Base-by-base conservation (phyloP, 2,113 vertebrate species). In the Prionailurus bengalensis region DNA sequence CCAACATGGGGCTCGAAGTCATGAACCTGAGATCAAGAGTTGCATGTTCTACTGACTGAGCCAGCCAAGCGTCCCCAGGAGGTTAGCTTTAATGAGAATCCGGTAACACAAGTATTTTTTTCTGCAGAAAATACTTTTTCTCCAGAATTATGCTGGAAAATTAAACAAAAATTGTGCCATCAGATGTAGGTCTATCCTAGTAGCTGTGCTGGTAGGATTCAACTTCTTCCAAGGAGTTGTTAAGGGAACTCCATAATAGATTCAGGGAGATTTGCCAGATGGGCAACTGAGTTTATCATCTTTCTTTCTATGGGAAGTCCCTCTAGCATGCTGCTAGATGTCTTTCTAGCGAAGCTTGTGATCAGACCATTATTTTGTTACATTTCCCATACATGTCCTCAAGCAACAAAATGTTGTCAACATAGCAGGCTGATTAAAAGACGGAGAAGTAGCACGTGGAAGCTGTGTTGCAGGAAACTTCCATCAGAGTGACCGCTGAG, bases 341-440 rank as follows among this genome's bases (percentile, higher is more conserved):
- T 95, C 39, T 73, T 91, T 65, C 39, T 82, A 85, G 45, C n/a
- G 93, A 95, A 95, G 42, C 36, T 81, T 82, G 89, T 68, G 65
- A 97, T 51, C 48, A 95, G 71, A 84, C 63, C 85, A 89, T 78
- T 95, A 89, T 83, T 95, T 82, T 91, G 55, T 79, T 76, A 90
- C 71, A 70, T 70, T 97, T 94, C 16, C 11, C 80, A 90, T 94
- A 91, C 23, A 88, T 48, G 36, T 93, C 89, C 65, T 82, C 65
- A 93, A 91, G 48, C 13, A 51, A 81, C 66, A 97, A 89, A 86
- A 70, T 23, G 12, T 10, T 73, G 95, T 89, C 79, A 89, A 83
- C 14, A 13, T 68, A 70, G 42, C 83, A 82, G 27, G 31, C 0
- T 84, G 48, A 63, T 61, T 36, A 70, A 90, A 71, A 90, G 74